These are phyloP conservation scores for Drosophila serrata DNA, from an alignment of 1,140 invertebrate species.

Conservation along the genomic window DNA sequence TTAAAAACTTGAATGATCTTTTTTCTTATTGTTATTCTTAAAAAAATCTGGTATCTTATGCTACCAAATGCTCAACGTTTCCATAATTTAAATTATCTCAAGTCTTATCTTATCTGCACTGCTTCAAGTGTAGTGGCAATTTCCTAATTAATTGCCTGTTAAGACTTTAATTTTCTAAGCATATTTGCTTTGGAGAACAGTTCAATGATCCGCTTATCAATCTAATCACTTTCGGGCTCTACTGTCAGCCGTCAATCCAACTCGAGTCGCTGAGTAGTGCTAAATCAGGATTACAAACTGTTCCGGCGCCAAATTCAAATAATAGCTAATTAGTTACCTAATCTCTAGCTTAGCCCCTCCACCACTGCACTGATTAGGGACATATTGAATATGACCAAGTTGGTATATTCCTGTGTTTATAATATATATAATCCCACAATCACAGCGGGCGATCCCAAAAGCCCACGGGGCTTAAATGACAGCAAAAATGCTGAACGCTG, in stretches of 20 bases:
- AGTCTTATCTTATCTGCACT: constrained; percentile 16
- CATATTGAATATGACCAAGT: constrained; percentile 19
- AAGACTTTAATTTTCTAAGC: constrained; percentile 12
- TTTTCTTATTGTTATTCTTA: neutral
- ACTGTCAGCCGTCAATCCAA: constrained; percentile 39
- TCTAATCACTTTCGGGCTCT: constrained; percentile 26
- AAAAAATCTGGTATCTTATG: too few species aligned
- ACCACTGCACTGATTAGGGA: constrained; percentile 17
- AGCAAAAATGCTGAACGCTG: constrained; percentile 34
- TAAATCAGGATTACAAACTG: constrained; percentile 40
- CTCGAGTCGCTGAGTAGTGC: constrained; percentile 2
- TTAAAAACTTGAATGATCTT: neutral
- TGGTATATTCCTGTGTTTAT: neutral
- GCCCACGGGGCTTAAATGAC: constrained; percentile 24
- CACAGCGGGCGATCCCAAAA: constrained; percentile 42
- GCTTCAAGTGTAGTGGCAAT: neutral
- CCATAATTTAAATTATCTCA: neutral
- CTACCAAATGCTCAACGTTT: neutral
- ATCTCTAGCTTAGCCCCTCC: constrained; percentile 22
- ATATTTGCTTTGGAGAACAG: constrained; percentile 26
- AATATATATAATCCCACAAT: constrained; percentile 30
- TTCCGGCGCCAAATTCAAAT: constrained; percentile 29
- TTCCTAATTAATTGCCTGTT: constrained; percentile 41
- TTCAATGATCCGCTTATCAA: constrained; percentile 41
- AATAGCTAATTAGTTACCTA: constrained; percentile 38